Conservation (phyloP, 2,113 vertebrate species). For the Mungos mungo region DNA sequence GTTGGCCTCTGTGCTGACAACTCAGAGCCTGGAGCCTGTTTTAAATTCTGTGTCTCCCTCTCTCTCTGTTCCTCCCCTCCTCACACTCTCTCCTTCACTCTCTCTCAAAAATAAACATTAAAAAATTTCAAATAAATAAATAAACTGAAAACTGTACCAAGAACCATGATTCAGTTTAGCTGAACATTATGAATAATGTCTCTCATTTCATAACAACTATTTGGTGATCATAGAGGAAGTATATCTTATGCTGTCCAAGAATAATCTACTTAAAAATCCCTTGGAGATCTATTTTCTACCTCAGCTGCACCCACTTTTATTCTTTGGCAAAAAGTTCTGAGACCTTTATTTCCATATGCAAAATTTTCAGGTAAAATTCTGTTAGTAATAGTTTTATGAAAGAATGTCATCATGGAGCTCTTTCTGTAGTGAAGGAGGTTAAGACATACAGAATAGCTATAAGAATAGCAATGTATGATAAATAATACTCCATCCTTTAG, state of each 20-base stretch:
- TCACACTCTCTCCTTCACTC: too few relatives aligned
- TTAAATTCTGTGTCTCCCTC: too few relatives aligned
- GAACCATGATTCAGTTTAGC: not conserved
- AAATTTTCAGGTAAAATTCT: not conserved
- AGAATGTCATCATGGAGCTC: not conserved
- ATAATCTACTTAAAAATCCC: not conserved
- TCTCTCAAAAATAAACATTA: too few relatives aligned
- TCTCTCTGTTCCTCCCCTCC: too few relatives aligned
- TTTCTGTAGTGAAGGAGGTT: not conserved
- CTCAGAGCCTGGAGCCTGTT: too few relatives aligned
- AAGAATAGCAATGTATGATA: not conserved
- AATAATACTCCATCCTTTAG: not conserved
- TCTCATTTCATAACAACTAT: not conserved
- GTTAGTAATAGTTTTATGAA: not conserved
- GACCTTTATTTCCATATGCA: not conserved
- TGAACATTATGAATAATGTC: slow-evolving; percentile 14
- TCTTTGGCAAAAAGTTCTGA: not conserved
- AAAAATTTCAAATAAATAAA: too few relatives aligned
- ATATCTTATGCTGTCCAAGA: not conserved
- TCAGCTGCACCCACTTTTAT: not conserved
- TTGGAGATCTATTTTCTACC: not conserved
- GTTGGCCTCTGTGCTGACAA: too few relatives aligned
- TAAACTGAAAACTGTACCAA: not conserved
- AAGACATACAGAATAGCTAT: not conserved
- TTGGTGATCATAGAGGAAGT: not conserved